These are phyloP conservation scores for Leptothorax acervorum DNA, from an alignment of 2,888 invertebrate genomes.

Conservation along the genomic window DNA sequence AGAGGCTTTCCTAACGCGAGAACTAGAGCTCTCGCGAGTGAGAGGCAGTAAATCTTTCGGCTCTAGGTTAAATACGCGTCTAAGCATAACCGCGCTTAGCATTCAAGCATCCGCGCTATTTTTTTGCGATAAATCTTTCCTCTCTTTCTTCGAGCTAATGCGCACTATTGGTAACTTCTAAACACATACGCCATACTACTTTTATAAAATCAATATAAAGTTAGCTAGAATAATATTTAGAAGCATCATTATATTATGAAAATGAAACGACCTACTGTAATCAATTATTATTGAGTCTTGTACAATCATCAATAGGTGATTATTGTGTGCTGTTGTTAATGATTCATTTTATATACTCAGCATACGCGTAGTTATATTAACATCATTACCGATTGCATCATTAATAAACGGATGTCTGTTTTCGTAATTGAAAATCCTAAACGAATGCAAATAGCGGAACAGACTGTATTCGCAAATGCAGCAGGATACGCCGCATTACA, in stretches of 20 bases:
- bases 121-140: conserved; percentile 26
- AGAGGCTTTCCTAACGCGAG: conserved; percentile 14
- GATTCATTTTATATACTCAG: background rate
- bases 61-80: conserved; percentile 47
- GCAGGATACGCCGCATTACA: background rate
- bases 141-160: background rate
- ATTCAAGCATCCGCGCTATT: conserved; percentile 4
- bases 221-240: background rate
- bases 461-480: conserved; percentile 11
- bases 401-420: background rate
- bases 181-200: background rate
- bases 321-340: background rate
- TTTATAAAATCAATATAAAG: background rate
- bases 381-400: background rate
- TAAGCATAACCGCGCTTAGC: conserved; percentile 13
- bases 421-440: background rate
- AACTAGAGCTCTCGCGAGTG: conserved; percentile 52
- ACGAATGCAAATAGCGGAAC: background rate
- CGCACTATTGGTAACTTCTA: background rate
- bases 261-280: background rate
- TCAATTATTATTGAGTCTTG: background rate
- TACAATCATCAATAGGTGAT: background rate
- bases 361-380: background rate
- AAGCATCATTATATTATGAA: background rate
- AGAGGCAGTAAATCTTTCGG: conserved; percentile 52